Percentiles rank a stretch among this genome's conserved stretches.
These are phyloP conservation scores for Callinectes sapidus DNA, from an alignment of 2,888 invertebrate genomes.

Conservation along the genomic window DNA sequence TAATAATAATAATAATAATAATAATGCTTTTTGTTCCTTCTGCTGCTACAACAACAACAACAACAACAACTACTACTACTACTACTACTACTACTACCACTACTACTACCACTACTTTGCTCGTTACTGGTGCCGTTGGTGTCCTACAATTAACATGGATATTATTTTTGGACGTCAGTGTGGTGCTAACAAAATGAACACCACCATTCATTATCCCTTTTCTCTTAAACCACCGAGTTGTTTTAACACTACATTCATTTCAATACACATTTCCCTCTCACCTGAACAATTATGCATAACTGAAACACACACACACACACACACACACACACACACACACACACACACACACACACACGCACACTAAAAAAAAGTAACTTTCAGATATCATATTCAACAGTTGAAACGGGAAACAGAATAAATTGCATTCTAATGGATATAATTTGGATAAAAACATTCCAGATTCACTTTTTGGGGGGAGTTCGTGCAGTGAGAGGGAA, in stretches of 20 bases:
- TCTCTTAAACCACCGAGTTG: background rate
- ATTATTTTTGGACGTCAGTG: background rate
- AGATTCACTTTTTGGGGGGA: background rate
- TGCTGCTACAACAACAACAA: too few relatives aligned
- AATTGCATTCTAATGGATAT: slow-evolving; percentile 1
- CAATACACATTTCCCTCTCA: background rate
- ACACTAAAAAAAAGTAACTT: background rate
- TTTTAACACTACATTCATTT: background rate
- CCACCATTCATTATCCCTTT: background rate
- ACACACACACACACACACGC: background rate
- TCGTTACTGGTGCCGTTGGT: background rate
- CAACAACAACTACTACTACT: background rate
- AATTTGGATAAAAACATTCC: background rate
- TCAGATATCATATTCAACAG: background rate
- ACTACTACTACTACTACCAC: background rate
- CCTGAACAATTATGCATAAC: background rate
- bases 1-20: too few relatives aligned
- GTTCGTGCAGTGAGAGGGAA: background rate
- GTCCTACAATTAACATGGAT: background rate
- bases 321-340: slow-evolving; percentile 9
- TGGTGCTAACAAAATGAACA: background rate
- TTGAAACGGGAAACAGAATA: background rate
- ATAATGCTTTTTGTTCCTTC: too few relatives aligned
- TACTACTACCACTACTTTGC: background rate
- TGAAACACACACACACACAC: background rate